Evolutionary conservation across 2,113 vertebrate genomes (phyloP), one percentile per base, ranked within the genome.

Genomic region (Merops nubicus): DNA sequence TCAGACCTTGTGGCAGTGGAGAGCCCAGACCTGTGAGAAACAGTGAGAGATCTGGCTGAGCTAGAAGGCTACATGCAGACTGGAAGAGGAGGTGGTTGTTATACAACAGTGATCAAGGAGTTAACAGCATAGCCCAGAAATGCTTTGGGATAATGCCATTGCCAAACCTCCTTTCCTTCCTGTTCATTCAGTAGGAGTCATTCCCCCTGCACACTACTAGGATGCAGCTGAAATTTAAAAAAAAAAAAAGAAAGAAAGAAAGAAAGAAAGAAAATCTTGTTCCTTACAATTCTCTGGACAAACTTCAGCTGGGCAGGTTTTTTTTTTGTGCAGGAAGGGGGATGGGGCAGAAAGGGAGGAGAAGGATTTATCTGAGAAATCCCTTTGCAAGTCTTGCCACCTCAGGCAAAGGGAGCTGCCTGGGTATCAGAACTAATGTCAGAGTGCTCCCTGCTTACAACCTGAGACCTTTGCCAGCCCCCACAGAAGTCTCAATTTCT

Each of bases 231-330:
- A 88, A 88, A 70, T 84, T n/a, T n/a, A n/a, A n/a, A n/a, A n/a
- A n/a, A n/a, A n/a, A n/a, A n/a, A n/a, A n/a, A n/a, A n/a, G n/a
- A n/a, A n/a, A n/a, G n/a, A n/a, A n/a, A n/a, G n/a, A n/a, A n/a
- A n/a, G n/a, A n/a, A n/a, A n/a, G n/a, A n/a, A 84, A 93, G 92
- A 94, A 88, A 76, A 94, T 54, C 26, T 20, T 78, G 13, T 50
- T 81, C 42, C 34, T 57, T 83, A n/a, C 23, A 85, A 73, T 79
- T 36, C 36, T 69, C 25, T 65, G 50, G 48, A 60, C 23, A 28
- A 31, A 12, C 18, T 82, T 78, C 69, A 78, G 34, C 43, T 72
- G 43, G 65, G 11, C 42, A 68, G 34, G 5, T 68, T 23, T 31
- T 18, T 68, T 48, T 36, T 53, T 31, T 53, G 19, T 89, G 36